A percentile compares a stretch with the other conserved stretches of the same genome.
Evolutionary conservation across 1,140 invertebrate genomes (phyloP).

Genomic region (Monochamus saltuarius): DNA sequence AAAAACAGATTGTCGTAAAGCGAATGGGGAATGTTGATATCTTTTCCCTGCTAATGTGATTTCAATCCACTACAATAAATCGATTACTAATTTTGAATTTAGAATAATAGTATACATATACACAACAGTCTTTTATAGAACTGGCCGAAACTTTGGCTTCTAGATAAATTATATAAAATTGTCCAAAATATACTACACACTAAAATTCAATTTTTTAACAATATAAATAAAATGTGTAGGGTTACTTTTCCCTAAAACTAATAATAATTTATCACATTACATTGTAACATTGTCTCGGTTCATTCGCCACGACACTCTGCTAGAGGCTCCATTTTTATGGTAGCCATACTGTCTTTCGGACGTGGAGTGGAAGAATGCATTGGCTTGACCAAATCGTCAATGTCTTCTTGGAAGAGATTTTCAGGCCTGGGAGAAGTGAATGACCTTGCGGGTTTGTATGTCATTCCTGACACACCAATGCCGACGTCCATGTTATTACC

Average conservation of each 20-base stretch:
- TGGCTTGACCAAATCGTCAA: conserved; percentile 62
- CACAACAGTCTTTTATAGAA: conserved; percentile 51
- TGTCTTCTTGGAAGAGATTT: conserved; percentile 62
- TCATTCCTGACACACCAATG: conserved; percentile 63
- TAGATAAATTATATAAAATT: conserved; percentile 47
- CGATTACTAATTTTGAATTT: conserved; percentile 49
- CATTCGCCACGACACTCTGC: conserved; percentile 55
- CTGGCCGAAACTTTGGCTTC: conserved; percentile 52
- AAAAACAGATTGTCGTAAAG: conserved; percentile 38
- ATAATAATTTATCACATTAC: conserved; percentile 52
- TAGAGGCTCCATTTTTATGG: conserved; percentile 58
- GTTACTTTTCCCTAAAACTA: conserved; percentile 31
- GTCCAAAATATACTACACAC: conserved; percentile 46
- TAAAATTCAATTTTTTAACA: conserved; percentile 38
- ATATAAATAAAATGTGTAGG: conserved; percentile 16
- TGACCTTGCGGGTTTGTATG: conserved; percentile 63
- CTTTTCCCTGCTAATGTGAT: conserved; percentile 37
- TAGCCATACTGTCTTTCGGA: conserved; percentile 45
- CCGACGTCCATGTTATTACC: conserved; percentile 54
- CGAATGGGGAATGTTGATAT: conserved; percentile 32
- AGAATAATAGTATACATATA: conserved; percentile 51
- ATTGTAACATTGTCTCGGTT: conserved; percentile 38
- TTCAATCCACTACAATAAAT: conserved; percentile 17
- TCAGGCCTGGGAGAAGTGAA: conserved; percentile 62
- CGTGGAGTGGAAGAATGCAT: conserved; percentile 41